Evolutionary conservation across 2,113 vertebrate genomes (phyloP), one percentile per base, ranked within the genome.

Genomic region (Albula goreensis): DNA sequence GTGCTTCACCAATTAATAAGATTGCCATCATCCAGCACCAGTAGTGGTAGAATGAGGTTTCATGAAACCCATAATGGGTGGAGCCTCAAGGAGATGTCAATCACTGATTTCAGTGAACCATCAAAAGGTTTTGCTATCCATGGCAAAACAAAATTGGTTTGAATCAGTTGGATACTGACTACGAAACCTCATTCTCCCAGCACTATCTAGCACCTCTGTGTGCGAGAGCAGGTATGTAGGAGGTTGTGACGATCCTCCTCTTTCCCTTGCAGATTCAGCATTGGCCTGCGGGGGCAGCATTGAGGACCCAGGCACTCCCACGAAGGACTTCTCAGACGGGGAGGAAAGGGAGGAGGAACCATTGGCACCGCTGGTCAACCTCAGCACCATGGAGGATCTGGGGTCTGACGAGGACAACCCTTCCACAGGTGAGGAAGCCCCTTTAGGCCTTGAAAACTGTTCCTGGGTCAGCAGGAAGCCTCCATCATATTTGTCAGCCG

Each of bases 281-380:
- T 83, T 94, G 7, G 93, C 93, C 7, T 95, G 93, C 49, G 95
- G 92, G 12, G 91, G 92, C 0, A 88, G 86, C 22, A 2, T 86
- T 12, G 94, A 93, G 5, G 93, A 95, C 52, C 89, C 89, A 2
- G 92, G 92, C 48, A 92, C 90, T 0, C 93, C 91, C 2, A 88
- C 87, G 13, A 91, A 93, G 79, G 94, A 93, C 77, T 93, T 94
- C 22, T 95, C 95, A 0, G 95, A 96, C 0, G 83, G 31, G 0
- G 95, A 96, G 80, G 94, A 94, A 82, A 82, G 87, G 83, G 95
- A 95, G 0, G 92, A 95, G 74, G 92, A 93, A 78, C 89, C 89
- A 0, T 85, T 92, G 87, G 91, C 92, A 0, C 93, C 93, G 0
- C 90, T 94, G 89, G 94, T 93, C 88, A 85, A 87, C 63, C 25